Evolutionary conservation across 2,113 vertebrate genomes (phyloP), one percentile per base, ranked within the genome.

Genomic region (Salvelinus fontinalis): DNA sequence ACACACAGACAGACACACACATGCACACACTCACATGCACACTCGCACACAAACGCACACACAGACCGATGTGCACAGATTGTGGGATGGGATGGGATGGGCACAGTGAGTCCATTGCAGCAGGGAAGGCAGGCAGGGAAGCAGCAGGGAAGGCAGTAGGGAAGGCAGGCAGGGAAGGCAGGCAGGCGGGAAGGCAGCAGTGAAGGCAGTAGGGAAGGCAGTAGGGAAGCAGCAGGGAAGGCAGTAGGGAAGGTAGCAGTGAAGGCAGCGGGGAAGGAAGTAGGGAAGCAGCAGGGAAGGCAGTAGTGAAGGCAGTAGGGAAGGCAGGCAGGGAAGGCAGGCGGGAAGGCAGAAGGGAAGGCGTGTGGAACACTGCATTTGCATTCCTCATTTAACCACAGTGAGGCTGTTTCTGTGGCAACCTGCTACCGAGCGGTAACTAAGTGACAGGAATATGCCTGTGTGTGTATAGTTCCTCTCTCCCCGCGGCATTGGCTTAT

Each of bases 341-440:
- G 1, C 0, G 29, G 29, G 29, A 31, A 5, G 29, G 29, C 29
- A 31, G 29, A 0, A 4, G 29, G 6, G 5, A 16, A 7, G n/a
- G n/a, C 54, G 20, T 18, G 39, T 2, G 73, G 81, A 86, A 85
- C 86, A 90, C 90, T 90, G 91, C 88, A 89, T 92, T 88, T 90
- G 86, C 88, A 91, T 92, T 88, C 86, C 89, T 89, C 87, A 85
- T 88, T 90, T 88, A 92, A 90, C 87, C 87, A 87, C 88, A 85
- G 90, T 89, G 91, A 93, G 91, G 87, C 89, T 73, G 92, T 94
- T 93, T 93, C 94, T 90, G 92, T 93, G 91, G 93, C 91, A 94
- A 94, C 93, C 90, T 92, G 90, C 92, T 93, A 91, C 91, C 76
- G 91, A 91, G 88, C 57, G 83, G 93, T 94, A 94, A 92, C 94